Percentiles rank a stretch among this genome's conserved stretches.
Conservation (phyloP, 2,797 vertebrate species). For the Eutrigla gurnardus region DNA sequence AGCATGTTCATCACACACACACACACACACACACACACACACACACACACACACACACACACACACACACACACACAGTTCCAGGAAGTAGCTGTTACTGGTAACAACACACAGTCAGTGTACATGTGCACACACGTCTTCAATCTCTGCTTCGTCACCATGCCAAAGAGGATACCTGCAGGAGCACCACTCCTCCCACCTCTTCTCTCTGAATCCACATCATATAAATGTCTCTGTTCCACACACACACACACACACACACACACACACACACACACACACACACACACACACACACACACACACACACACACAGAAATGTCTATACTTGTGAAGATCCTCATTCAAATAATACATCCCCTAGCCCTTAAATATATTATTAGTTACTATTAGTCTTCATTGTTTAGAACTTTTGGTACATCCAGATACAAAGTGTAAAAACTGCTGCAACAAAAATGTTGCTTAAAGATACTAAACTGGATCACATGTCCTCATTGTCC, state of each 20-base stretch:
- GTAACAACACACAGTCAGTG: neutral
- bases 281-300: neutral
- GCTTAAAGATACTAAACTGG: too few relatives aligned
- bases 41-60: conserved; percentile 9
- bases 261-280: conserved; percentile 8
- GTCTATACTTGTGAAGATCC: too few relatives aligned
- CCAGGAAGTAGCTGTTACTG: neutral
- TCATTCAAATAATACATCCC: too few relatives aligned
- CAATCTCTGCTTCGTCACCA: conserved; percentile 38
- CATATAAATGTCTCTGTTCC: conserved; percentile 2
- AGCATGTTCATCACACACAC: neutral
- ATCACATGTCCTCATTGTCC: too few relatives aligned
- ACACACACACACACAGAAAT: conserved; percentile 15
- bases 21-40: conserved; percentile 13
- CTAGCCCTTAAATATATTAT: too few relatives aligned
- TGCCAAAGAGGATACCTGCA: conserved; percentile 40
- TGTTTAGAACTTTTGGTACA: too few relatives aligned
- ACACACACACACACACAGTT: conserved; percentile 8
- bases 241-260: neutral
- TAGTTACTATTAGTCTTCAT: too few relatives aligned
- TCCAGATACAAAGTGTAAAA: too few relatives aligned
- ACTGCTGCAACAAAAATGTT: too few relatives aligned
- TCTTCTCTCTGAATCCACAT: neutral
- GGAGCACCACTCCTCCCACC: conserved; percentile 7
- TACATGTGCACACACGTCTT: conserved; percentile 22